These are phyloP conservation scores for Carettochelys insculpta DNA, from an alignment of 2,113 vertebrate species.

Conservation along the genomic window DNA sequence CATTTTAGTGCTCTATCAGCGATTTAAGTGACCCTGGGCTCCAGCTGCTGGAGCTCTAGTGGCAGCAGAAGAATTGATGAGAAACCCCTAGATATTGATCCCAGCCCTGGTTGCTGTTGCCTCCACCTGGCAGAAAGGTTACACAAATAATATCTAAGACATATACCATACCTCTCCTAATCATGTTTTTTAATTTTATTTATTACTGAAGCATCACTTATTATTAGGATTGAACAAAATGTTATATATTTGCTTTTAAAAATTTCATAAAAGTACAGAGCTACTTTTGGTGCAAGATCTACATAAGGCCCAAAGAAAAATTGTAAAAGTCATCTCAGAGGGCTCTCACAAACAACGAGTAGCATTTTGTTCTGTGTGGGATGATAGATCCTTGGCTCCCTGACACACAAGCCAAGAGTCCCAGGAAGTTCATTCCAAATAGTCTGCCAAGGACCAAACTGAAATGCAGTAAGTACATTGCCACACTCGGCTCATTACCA, in stretches of 20 bases:
- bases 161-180: not conserved
- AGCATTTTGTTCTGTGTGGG: slow-evolving; percentile 44
- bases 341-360: slow-evolving; percentile 17
- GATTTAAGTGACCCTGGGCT: too few relatives aligned
- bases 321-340: slow-evolving; percentile 31
- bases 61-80: too few relatives aligned
- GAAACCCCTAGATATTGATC: too few relatives aligned
- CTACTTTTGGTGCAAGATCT: too few relatives aligned
- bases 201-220: not conserved
- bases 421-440: slow-evolving; percentile 61
- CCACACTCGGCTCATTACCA: slow-evolving; percentile 69
- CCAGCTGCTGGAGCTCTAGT: too few relatives aligned
- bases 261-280: not conserved
- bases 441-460: slow-evolving; percentile 61
- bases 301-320: slow-evolving; percentile 24
- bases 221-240: not conserved
- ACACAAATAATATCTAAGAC: not conserved
- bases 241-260: not conserved
- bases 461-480: slow-evolving; percentile 58
- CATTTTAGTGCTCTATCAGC: too few relatives aligned
- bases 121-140: too few relatives aligned
- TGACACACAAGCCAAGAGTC: slow-evolving; percentile 32
- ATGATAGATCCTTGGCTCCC: slow-evolving; percentile 50
- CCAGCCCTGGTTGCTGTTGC: too few relatives aligned
- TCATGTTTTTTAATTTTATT: not conserved